These are phyloP conservation scores for Phycodurus eques DNA, from an alignment of 2,113 vertebrate species.

Conservation along the genomic window DNA sequence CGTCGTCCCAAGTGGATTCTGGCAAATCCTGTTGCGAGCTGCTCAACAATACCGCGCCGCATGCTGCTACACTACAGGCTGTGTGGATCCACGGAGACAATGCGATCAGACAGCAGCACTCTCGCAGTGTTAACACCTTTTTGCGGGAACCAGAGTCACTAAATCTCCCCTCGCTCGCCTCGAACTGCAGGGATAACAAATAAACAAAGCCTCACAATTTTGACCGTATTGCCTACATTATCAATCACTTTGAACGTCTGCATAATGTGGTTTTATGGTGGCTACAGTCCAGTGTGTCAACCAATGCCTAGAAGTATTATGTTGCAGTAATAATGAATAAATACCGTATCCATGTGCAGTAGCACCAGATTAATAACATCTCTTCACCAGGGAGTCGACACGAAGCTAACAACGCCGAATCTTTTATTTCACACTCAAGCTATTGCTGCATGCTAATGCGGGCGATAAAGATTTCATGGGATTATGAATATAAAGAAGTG, in stretches of 20 bases:
- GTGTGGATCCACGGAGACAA: no score
- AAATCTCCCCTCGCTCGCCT: background rate
- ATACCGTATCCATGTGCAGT: background rate
- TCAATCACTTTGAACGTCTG: background rate
- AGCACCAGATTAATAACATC: background rate
- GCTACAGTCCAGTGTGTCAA: background rate
- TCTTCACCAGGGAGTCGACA: background rate
- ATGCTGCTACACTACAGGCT: background rate
- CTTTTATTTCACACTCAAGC: background rate
- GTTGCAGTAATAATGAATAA: constrained; percentile 1
- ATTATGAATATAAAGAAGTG: background rate
- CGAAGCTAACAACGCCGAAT: background rate
- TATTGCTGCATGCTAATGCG: background rate
- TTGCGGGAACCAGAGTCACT: background rate
- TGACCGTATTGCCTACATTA: background rate
- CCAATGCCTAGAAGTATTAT: background rate
- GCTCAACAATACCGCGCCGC: background rate
- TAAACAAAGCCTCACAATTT: background rate
- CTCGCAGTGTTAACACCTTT: background rate
- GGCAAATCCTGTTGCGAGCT: constrained; percentile 8
- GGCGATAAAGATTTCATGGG: background rate
- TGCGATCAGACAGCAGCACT: background rate
- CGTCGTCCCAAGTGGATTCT: constrained; percentile 5
- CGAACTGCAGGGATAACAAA: background rate
- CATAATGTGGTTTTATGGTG: background rate